These are phyloP conservation scores for Aphaenogaster rudis DNA, from an alignment of 1,140 invertebrate genomes.

Conservation along the genomic window DNA sequence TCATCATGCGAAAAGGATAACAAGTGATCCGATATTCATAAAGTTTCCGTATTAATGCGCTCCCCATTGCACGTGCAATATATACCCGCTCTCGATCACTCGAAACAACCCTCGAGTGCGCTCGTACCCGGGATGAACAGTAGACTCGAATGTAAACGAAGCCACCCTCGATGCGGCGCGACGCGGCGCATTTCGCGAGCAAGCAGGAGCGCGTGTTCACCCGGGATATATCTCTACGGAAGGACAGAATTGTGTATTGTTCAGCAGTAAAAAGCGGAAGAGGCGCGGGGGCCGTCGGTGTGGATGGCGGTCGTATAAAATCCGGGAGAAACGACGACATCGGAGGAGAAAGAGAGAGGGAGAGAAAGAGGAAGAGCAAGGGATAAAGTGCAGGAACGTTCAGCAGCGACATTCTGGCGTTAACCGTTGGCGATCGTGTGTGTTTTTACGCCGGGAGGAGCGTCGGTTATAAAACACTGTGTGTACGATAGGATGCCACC, in stretches of 20 bases:
- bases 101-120: constrained; percentile 36
- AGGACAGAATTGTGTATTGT: constrained; percentile 63
- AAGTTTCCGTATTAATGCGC: constrained; percentile 46
- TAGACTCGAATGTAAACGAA: constrained; percentile 51
- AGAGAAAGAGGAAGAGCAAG: constrained; percentile 43
- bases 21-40: constrained; percentile 33
- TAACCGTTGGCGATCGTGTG: constrained; percentile 71
- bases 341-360: constrained; percentile 32
- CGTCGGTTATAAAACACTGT: constrained; percentile 61
- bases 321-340: constrained; percentile 45
- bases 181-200: constrained; percentile 22
- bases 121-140: constrained; percentile 2
- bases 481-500: constrained; percentile 62
- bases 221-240: constrained; percentile 8
- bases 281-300: constrained; percentile 28
- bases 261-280: constrained; percentile 58
- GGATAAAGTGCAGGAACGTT: constrained; percentile 69
- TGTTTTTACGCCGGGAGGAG: constrained; percentile 63
- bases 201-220: constrained; percentile 30
- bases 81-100: constrained; percentile 44
- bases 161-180: constrained; percentile 11
- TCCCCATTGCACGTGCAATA: constrained; percentile 4
- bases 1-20: constrained; percentile 17
- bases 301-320: constrained; percentile 70
- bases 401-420: constrained; percentile 63